These are phyloP conservation scores for Xylota sylvarum DNA, from an alignment of 2,888 invertebrate species.

Conservation along the genomic window DNA sequence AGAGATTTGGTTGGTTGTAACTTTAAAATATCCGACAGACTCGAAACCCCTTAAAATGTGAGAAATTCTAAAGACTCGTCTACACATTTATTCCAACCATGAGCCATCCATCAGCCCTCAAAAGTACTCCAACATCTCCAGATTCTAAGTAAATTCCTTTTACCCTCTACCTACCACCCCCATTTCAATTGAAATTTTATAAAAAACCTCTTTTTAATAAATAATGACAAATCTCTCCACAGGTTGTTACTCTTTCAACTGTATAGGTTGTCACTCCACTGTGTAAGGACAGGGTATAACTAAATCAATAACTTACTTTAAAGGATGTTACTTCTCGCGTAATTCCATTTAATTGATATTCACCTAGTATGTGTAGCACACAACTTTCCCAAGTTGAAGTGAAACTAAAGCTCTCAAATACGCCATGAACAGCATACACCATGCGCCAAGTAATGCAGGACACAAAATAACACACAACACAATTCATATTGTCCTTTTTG, in stretches of 20 bases:
- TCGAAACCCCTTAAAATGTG: no score
- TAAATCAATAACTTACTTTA: constrained; percentile 56
- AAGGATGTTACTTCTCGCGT: constrained; percentile 39
- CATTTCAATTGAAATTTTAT: neutral
- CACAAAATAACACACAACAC: constrained; percentile 56
- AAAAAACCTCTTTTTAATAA: neutral
- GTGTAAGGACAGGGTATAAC: constrained; percentile 33
- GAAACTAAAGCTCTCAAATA: constrained; percentile 13
- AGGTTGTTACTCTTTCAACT: constrained; percentile 29
- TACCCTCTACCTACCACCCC: neutral
- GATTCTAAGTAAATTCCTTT: constrained; percentile 1
- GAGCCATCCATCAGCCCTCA: neutral
- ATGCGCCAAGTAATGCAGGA: constrained; percentile 45
- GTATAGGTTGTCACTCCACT: constrained; percentile 31
- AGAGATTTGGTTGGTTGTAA: no score
- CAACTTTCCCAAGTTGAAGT: constrained; percentile 7
- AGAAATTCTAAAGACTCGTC: no score
- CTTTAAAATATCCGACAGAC: no score
- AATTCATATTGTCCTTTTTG: constrained; percentile 53
- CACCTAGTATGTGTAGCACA: constrained; percentile 3
- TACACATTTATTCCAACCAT: no score
- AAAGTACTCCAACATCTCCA: neutral
- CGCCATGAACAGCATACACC: neutral
- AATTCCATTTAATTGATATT: constrained; percentile 44
- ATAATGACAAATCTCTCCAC: constrained; percentile 18